Conservation (phyloP, 2,888 invertebrate species). For the Megaustenia siamemsis region DNA sequence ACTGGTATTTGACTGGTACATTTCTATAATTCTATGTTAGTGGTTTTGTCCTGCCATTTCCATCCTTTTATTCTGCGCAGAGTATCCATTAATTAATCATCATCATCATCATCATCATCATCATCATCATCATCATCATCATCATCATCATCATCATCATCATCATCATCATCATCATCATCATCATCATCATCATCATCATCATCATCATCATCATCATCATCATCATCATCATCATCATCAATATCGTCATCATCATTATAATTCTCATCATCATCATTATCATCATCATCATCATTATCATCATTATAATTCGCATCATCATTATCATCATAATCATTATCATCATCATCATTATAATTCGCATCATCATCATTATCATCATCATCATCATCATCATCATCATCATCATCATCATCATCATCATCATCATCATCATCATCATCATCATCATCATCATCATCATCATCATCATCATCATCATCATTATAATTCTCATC, state of each 20-base stretch:
- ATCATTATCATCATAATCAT: slow-evolving; percentile 32
- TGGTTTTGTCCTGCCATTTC: too few species aligned
- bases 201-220: neutral
- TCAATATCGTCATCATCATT: neutral
- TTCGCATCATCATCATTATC: neutral
- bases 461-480: neutral
- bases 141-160: neutral
- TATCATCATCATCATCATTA: neutral
- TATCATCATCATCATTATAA: slow-evolving; percentile 13
- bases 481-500: neutral
- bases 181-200: slow-evolving; percentile 20
- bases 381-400: neutral
- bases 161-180: slow-evolving; percentile 3
- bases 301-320: slow-evolving; percentile 22
- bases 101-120: neutral
- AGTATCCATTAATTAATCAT: neutral
- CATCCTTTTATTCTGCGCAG: too few species aligned
- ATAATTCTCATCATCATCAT: neutral
- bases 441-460: neutral
- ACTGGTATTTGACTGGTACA: too few species aligned
- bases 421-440: slow-evolving; percentile 20
- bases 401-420: slow-evolving; percentile 32
- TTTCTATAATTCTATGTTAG: too few species aligned
- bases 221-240: neutral
- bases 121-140: too few species aligned